Evolutionary conservation across 2,113 vertebrate genomes (phyloP), one percentile per base, ranked within the genome.

Genomic region (Channa argus): DNA sequence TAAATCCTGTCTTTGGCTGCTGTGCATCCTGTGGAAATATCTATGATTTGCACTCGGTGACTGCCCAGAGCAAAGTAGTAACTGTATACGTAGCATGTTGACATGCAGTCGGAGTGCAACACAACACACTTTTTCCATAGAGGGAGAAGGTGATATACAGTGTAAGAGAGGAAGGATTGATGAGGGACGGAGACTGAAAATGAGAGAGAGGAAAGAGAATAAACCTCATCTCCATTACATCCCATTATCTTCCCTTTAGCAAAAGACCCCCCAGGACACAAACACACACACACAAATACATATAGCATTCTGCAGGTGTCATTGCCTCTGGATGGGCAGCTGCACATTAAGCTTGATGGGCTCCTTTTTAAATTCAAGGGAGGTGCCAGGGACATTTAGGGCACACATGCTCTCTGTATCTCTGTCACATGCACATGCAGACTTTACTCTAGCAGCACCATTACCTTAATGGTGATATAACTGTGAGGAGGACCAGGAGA

Each of bases 391-490:
- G 81, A 74, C 81, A 60, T 88, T 85, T 51, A 66, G 74, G 74
- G 55, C 77, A 41, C 39, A 59, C 65, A 4, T 51, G 51, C 72
- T 74, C 69, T 58, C 63, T 80, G 63, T 72, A 67, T 70, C 83
- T 54, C 58, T 74, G 69, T 64, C 68, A 71, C 80, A 71, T 53
- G 65, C 70, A 65, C 63, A 73, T 60, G 64, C 44, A 50, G 38
- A 59, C 72, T 79, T 62, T 52, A 13, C 59, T 64, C n/a, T 58
- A 52, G 60, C 56, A 49, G 67, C 82, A 74, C 64, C 71, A 90
- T 90, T 89, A 87, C 63, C 83, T 79, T 82, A 85, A 88, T 88
- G 76, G 79, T 64, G 64, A 86, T 61, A 33, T 71, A 66, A 72
- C 83, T 85, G 50, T 15, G 67, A 68, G 78, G 56, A 52, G 69